phyloP scores from a whole-genome alignment of 2,797 vertebrate species.

The Hipposideros larvatus region DNA sequence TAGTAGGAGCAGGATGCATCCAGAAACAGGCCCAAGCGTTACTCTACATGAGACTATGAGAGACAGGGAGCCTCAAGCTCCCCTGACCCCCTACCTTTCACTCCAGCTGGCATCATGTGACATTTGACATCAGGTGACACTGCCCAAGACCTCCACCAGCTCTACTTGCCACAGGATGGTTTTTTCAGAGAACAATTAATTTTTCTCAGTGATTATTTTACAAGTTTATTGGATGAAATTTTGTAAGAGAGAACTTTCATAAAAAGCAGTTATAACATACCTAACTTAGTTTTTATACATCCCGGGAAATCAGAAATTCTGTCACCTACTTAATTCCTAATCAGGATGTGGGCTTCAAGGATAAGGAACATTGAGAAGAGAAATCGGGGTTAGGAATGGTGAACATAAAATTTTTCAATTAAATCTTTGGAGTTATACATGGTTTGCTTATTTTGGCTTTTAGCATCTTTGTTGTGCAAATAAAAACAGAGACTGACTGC shows the following conservation, averaged over 20 bases:
- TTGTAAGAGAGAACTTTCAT: background rate
- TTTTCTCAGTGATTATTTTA: background rate
- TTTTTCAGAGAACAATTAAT: background rate
- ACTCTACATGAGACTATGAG: accelerated
- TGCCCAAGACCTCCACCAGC: background rate
- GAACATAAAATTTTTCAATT: background rate
- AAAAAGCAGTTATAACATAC: background rate
- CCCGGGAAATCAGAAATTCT: background rate
- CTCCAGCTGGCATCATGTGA: background rate
- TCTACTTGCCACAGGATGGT: background rate
- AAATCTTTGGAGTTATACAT: background rate
- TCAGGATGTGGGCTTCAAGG: background rate
- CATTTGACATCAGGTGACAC: background rate
- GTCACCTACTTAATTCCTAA: background rate
- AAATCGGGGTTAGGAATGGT: background rate
- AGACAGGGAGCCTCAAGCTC: background rate
- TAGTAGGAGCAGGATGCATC: background rate
- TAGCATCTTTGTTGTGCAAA: background rate
- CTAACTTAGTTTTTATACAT: background rate
- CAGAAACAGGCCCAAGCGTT: accelerated
- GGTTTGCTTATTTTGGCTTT: background rate
- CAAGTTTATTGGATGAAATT: background rate
- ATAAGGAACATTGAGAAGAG: background rate
- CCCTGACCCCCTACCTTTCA: background rate
- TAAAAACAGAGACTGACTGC: background rate